Conservation (phyloP, 2,888 invertebrate species). For the Carpatolechia fugitivella region DNA sequence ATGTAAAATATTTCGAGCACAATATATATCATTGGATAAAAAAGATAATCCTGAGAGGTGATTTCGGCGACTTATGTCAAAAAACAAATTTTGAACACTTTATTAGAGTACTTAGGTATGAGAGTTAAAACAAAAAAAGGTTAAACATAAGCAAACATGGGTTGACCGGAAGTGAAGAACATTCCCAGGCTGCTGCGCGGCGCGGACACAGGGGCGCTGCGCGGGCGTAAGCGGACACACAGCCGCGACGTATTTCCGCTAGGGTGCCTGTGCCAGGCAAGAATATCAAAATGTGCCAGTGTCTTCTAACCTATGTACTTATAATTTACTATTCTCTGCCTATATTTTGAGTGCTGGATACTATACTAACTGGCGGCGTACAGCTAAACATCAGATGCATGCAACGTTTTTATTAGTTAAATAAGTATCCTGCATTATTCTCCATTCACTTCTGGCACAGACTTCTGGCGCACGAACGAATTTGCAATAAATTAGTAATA, state of each 20-base stretch:
- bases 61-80: neutral
- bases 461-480: neutral
- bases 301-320: neutral
- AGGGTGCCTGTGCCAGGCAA: constrained; percentile 16
- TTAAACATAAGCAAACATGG: neutral
- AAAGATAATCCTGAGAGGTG: too few relatives aligned
- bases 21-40: too few relatives aligned
- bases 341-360: too few relatives aligned
- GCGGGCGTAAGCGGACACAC: constrained; percentile 22
- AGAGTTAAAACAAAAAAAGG: neutral
- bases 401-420: too few relatives aligned
- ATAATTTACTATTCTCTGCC: too few relatives aligned
- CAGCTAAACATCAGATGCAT: too few relatives aligned
- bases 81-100: neutral
- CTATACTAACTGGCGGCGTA: too few relatives aligned
- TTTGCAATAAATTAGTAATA: neutral
- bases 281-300: constrained; percentile 32
- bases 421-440: too few relatives aligned
- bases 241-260: constrained; percentile 36
- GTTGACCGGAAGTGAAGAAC: constrained; percentile 34
- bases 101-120: neutral
- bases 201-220: constrained; percentile 8
- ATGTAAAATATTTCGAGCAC: too few relatives aligned
- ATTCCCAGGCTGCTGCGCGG: constrained; percentile 39
- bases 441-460: too few relatives aligned